Evolutionary conservation across 2,797 vertebrate genomes (phyloP), one percentile per base, ranked within the genome.

Genomic region (Cossypha caffra): DNA sequence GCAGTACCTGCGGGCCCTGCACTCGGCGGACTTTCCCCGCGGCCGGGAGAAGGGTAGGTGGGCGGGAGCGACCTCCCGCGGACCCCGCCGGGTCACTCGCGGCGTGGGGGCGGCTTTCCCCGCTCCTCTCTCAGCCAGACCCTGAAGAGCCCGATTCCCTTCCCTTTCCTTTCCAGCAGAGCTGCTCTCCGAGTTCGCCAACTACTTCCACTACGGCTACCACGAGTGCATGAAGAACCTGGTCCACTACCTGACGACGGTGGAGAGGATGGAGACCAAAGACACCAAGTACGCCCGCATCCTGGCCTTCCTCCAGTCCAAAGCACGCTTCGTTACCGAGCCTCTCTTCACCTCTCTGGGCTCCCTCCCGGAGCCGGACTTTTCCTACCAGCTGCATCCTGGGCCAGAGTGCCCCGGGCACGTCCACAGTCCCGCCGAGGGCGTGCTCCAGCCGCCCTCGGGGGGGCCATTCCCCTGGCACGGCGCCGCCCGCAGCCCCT

Each of bases 211-310:
- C 97, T 99, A 99, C 24, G 99, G 99, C 92, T 99, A 99, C 97
- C 99, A 99, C 82, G 99, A 99, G 95, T 99, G 99, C 90, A 99
- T 99, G 99, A 99, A 99, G 97, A 99, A 99, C 96, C 97, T 99
- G 88, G 99, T 99, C 61, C 99, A 99, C 96, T 99, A 99, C 89
- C 98, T 99, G 93, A 99, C 99, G 93, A 99, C 99, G 0, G 99
- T 99, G 96, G 99, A 99, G 97, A 96, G 99, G 80, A 99, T 99
- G 96, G 99, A 99, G 96, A 99, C 99, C 97, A 99, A 99, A 98
- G 99, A 99, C 97, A 99, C 99, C 94, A 99, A 99, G 94, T 99
- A 99, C 88, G 99, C 99, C 40, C 98, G 99, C 86, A 99, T 99
- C 94, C 98, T 99, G n/a, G 99, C 99, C 62, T 99, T 99, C 96